Evolutionary conservation across 1,140 invertebrate species (phyloP).

Genomic region (Pseudomyrmex sp.): DNA sequence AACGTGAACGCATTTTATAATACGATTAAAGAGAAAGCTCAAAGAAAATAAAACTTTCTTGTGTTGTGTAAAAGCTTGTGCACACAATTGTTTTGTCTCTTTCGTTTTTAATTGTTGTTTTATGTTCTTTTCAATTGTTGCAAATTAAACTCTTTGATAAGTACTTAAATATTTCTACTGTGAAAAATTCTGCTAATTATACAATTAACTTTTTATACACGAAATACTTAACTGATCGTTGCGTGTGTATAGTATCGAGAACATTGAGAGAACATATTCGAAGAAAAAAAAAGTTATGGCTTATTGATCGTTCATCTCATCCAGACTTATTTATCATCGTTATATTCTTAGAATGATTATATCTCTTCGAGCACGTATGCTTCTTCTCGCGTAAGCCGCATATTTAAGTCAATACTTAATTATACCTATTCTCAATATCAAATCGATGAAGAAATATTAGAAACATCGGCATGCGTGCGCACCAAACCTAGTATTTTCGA

Average conservation of each 20-base stretch:
- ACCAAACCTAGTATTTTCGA: background rate
- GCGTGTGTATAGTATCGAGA: too few species aligned
- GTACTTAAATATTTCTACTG: too few species aligned
- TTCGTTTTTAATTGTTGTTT: background rate
- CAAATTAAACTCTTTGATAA: background rate
- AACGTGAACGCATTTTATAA: constrained; percentile 9
- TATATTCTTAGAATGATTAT: constrained; percentile 33
- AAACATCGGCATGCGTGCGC: background rate
- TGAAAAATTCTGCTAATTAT: too few species aligned
- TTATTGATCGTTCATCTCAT: background rate
- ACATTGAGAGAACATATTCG: too few species aligned
- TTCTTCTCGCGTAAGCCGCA: too few species aligned
- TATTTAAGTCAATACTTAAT: constrained; percentile 14
- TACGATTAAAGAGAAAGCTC: background rate
- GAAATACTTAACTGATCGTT: too few species aligned
- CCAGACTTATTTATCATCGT: background rate
- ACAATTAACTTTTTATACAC: too few species aligned
- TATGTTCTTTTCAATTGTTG: background rate
- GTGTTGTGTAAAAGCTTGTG: background rate
- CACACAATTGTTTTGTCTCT: background rate
- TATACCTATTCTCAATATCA: constrained; percentile 36
- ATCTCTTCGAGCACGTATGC: constrained; percentile 11
- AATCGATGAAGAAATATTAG: background rate
- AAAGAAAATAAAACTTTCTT: background rate
- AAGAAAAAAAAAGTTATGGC: too few species aligned